These are phyloP conservation scores for Sisor rabdophorus DNA, from an alignment of 2,113 vertebrate genomes.

Conservation along the genomic window DNA sequence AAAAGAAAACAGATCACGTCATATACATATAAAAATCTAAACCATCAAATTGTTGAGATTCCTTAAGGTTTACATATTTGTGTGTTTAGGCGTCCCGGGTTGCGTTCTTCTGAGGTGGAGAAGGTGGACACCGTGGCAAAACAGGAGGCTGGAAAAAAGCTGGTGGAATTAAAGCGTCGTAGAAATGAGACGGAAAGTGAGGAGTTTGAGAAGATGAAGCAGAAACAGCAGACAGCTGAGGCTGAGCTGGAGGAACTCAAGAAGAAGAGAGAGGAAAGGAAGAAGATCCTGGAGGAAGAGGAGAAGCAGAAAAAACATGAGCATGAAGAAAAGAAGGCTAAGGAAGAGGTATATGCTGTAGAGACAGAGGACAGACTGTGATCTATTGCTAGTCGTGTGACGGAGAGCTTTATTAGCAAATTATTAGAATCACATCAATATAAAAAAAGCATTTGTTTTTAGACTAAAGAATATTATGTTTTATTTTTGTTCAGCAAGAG, in stretches of 20 bases:
- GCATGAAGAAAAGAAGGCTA: conserved; percentile 79
- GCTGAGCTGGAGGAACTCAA: conserved; percentile 88
- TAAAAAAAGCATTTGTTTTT: too few relatives aligned
- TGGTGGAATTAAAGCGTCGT: conserved; percentile 81
- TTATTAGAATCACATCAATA: too few relatives aligned
- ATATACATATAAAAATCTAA: background rate
- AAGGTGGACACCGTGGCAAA: conserved; percentile 63
- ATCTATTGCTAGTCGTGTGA: background rate
- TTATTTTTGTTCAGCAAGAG: conserved; percentile 76
- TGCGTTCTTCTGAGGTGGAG: conserved; percentile 57
- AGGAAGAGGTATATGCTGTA: conserved; percentile 75
- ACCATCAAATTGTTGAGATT: background rate
- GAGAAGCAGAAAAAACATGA: conserved; percentile 84
- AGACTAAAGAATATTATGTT: background rate
- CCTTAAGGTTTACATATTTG: background rate
- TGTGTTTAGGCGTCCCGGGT: conserved; percentile 42
- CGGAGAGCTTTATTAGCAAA: too few relatives aligned
- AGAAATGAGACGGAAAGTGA: conserved; percentile 77
- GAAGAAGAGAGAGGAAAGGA: conserved; percentile 87
- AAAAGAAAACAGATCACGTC: too few relatives aligned
- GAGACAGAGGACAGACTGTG: background rate
- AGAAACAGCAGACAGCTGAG: conserved; percentile 85
- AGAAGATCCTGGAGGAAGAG: conserved; percentile 88
- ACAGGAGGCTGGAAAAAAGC: conserved; percentile 77
- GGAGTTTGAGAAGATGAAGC: conserved; percentile 87